Evolutionary conservation across 53 echinoderm and acorn worm genomes (phyloP).

Genomic region (Holothuria scabra): DNA sequence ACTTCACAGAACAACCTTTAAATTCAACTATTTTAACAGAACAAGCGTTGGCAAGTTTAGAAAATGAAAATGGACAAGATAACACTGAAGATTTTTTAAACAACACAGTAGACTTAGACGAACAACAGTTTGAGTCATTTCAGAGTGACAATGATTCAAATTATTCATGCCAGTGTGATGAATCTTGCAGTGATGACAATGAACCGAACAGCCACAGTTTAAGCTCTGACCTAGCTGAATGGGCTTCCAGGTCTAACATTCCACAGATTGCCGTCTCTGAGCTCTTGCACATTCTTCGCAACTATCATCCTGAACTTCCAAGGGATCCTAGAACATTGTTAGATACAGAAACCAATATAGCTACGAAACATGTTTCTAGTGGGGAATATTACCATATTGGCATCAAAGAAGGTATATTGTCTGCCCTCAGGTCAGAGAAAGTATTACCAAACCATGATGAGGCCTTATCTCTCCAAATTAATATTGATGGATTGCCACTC

Average conservation of each 20-base stretch:
- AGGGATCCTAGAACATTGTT: constrained; percentile 6
- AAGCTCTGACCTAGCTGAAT: neutral
- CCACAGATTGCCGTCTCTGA: neutral
- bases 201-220: no score
- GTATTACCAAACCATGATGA: neutral
- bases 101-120: no score
- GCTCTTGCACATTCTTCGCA: neutral
- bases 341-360: neutral
- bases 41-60: no score
- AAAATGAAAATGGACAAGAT: no score
- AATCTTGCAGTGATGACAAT: neutral
- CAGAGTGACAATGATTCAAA: neutral
- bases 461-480: neutral
- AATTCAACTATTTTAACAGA: no score
- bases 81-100: no score
- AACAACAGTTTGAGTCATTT: no score
- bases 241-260: neutral
- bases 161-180: neutral
- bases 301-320: neutral
- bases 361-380: neutral
- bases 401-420: neutral
- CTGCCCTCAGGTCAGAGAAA: neutral
- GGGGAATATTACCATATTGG: constrained; percentile 27
- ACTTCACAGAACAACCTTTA: no score
- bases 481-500: constrained; percentile 16